Evolutionary conservation across 2,113 vertebrate species (phyloP).

Genomic region (Otis tarda): DNA sequence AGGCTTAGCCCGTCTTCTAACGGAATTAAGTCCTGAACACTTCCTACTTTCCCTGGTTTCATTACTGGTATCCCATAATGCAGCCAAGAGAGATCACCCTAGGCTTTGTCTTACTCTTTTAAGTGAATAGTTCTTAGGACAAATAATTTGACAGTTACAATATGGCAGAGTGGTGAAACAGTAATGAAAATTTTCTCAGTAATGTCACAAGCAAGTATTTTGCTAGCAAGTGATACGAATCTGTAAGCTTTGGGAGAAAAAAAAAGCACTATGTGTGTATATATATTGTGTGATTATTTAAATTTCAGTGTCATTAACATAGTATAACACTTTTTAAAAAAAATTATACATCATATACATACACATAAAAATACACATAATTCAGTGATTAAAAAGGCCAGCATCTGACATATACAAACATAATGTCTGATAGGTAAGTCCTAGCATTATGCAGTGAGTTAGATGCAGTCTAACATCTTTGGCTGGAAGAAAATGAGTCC

Average conservation of each 20-base stretch:
- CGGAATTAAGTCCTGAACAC: background rate
- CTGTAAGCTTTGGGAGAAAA: fast-evolving
- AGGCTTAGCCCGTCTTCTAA: background rate
- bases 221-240: background rate
- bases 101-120: background rate
- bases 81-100: background rate
- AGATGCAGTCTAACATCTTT: background rate
- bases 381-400: background rate
- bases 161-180: background rate
- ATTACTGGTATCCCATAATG: background rate
- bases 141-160: background rate
- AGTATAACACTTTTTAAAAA: background rate
- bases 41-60: background rate
- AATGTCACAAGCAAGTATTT: background rate
- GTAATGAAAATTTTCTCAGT: background rate
- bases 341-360: background rate
- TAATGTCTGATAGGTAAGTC: background rate
- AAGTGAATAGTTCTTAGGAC: background rate
- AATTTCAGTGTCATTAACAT: background rate
- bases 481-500: background rate
- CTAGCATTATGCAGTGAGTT: background rate
- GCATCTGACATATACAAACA: background rate
- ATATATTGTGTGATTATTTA: background rate
- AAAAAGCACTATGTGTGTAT: background rate
- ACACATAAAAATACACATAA: background rate